These are phyloP conservation scores for Triops cancriformis DNA, from an alignment of 1,140 invertebrate species.

Conservation along the genomic window DNA sequence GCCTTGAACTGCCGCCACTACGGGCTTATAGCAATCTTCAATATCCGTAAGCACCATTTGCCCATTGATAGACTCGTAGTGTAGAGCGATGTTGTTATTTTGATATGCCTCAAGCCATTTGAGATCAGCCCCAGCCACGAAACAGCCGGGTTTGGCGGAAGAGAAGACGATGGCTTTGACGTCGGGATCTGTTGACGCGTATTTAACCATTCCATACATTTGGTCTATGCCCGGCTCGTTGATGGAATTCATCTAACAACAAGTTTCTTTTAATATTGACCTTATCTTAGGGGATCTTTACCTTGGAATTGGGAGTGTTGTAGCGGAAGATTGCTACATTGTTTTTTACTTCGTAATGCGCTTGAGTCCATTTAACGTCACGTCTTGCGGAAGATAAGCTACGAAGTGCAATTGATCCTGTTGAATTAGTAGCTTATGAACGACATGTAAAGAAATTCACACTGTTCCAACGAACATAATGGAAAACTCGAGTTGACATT, in stretches of 20 bases:
- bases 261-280: too few relatives aligned
- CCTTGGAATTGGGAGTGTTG: neutral
- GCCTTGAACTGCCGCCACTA: constrained; percentile 31
- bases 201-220: too few relatives aligned
- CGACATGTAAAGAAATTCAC: neutral
- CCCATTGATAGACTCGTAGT: too few relatives aligned
- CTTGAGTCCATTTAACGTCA: neutral
- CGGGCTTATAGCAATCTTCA: constrained; percentile 25
- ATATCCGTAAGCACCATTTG: too few relatives aligned
- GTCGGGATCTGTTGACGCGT: too few relatives aligned
- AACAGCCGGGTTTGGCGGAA: too few relatives aligned
- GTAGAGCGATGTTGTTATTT: too few relatives aligned
- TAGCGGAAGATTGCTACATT: neutral
- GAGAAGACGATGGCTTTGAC: too few relatives aligned
- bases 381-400: neutral
- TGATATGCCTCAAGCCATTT: too few relatives aligned
- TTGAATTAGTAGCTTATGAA: neutral
- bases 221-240: too few relatives aligned
- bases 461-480: neutral
- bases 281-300: neutral
- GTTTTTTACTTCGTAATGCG: neutral
- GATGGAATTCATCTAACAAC: too few relatives aligned
- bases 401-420: neutral
- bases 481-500: neutral
- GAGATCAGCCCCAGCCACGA: too few relatives aligned